phyloP scores from a whole-genome alignment of 2,888 invertebrate genomes.

The Eulithis testata region DNA sequence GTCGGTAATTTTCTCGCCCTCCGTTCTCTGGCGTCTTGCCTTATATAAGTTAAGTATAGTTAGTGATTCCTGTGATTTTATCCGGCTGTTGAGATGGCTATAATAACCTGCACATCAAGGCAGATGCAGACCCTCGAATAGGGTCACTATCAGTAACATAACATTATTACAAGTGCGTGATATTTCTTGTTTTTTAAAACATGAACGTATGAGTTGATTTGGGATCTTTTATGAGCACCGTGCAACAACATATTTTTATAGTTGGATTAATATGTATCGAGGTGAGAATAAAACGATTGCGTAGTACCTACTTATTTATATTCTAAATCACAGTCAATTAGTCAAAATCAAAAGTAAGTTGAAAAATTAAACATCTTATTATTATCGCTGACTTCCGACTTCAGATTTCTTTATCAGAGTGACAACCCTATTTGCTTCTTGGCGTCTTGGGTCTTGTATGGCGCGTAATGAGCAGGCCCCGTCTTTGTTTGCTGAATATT shows the following conservation, averaged over 20 bases:
- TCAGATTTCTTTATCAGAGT: not conserved
- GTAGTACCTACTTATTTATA: not conserved
- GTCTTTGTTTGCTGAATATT: slow-evolving; percentile 30
- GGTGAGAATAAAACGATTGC: too few relatives aligned
- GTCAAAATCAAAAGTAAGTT: too few relatives aligned
- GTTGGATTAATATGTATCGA: too few relatives aligned
- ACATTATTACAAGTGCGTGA: not conserved
- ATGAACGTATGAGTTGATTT: too few relatives aligned
- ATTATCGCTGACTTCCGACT: slow-evolving; percentile 1
- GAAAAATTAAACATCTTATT: too few relatives aligned
- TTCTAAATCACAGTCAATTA: not conserved
- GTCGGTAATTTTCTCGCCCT: slow-evolving; percentile 61
- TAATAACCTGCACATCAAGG: not conserved
- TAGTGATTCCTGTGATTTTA: slow-evolving; percentile 8
- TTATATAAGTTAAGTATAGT: slow-evolving; percentile 1
- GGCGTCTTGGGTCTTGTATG: slow-evolving; percentile 44
- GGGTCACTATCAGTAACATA: not conserved
- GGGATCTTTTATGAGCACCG: too few relatives aligned
- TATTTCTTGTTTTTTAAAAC: too few relatives aligned
- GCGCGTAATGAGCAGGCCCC: slow-evolving; percentile 26
- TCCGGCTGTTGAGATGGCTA: slow-evolving; percentile 5
- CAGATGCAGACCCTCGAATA: not conserved
- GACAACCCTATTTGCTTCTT: slow-evolving; percentile 18
- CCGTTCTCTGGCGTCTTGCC: slow-evolving; percentile 34
- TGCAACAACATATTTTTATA: too few relatives aligned